Evolutionary conservation across 2,888 invertebrate genomes (phyloP), one percentile per base, ranked within the genome.

Genomic region (Caenorhabditis becei): DNA sequence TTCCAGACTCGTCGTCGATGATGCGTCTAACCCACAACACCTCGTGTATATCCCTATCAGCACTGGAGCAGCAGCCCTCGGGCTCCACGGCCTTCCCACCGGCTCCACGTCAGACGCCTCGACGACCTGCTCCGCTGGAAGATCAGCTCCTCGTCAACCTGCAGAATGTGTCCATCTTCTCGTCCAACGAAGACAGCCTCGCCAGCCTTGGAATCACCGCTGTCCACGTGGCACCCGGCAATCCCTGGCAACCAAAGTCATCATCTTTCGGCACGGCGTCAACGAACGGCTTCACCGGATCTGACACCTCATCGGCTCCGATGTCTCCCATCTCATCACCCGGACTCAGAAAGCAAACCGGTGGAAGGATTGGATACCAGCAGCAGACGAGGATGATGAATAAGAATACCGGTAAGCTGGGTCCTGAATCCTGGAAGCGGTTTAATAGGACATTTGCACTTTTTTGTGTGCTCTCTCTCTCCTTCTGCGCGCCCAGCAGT

Each of bases 241-340:
- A 78, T 18, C 78, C 78, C 7, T 78, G 78, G 78, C 65, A 66
- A 28, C 61, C 66, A 44, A 61, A 53, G n/a, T 23, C 66, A n/a
- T n/a, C 71, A 5, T 74, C 72, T 7, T 74, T 74, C 35, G 65
- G 72, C n/a, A 61, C 71, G 20, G 51, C 54, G 14, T 71, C 78
- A 14, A 61, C 71, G 26, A 78, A 78, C 32, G 78, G 78, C 4
- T 78, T 78, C 66, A 71, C 70, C 5, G 65, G 78, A 14, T 78
- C 78, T 2, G 71, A 71, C 41, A 66, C 71, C n/a, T 78, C 78
- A n/a, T 78, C 78, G 8, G 71, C 78, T n/a, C 78, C 78, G n/a
- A 56, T 78, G 47, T 78, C 78, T 20, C 78, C 78, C 4, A 61
- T 61, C 26, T 61, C 66, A 3, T 74, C 72, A n/a, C 72, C 72